phyloP scores from a whole-genome alignment of 2,888 invertebrate genomes.

The Sesamia inferens region DNA sequence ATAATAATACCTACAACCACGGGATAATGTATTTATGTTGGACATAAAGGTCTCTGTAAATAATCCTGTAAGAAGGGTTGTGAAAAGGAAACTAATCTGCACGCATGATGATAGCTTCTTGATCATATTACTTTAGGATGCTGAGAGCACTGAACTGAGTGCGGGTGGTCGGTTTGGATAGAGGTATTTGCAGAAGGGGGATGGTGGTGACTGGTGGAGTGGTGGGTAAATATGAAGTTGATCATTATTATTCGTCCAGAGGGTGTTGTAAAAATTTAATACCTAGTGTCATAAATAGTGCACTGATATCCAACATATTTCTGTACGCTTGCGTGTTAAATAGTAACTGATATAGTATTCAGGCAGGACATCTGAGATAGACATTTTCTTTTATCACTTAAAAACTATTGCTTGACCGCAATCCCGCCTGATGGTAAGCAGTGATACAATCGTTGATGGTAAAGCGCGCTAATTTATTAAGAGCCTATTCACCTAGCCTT shows the following conservation, averaged over 20 bases:
- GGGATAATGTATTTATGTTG: slow-evolving; percentile 43
- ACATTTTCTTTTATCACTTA: no score
- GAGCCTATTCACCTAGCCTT: no score
- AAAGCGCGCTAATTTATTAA: no score
- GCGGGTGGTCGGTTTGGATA: neutral
- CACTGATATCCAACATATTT: neutral
- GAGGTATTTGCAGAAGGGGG: neutral
- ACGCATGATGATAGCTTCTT: slow-evolving; percentile 3
- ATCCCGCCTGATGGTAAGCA: no score
- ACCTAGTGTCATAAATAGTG: neutral
- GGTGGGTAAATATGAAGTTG: neutral
- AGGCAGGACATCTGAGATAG: neutral
- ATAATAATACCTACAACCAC: slow-evolving; percentile 33
- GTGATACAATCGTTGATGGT: no score
- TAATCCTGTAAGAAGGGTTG: slow-evolving; percentile 58
- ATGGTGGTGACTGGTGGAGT: neutral
- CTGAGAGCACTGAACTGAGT: neutral
- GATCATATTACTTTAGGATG: neutral
- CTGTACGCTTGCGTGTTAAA: neutral
- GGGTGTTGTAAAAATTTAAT: no score
- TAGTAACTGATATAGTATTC: neutral
- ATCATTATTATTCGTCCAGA: neutral
- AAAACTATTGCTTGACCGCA: no score
- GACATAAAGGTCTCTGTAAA: slow-evolving; percentile 46
- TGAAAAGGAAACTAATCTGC: slow-evolving; percentile 29